Evolutionary conservation across 2,888 invertebrate species (phyloP).

Genomic region (Philaethria dido): DNA sequence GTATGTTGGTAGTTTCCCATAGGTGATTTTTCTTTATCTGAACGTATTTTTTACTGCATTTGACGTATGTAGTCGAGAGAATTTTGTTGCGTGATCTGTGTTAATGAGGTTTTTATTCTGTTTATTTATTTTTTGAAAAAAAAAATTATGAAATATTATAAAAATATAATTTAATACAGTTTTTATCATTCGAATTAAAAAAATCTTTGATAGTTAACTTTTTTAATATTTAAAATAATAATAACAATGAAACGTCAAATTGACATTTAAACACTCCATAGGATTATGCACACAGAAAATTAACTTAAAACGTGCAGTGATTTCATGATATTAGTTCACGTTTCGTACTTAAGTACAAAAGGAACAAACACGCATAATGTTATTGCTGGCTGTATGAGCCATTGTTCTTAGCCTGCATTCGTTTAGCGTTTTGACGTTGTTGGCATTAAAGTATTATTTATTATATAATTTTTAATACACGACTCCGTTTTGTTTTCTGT

Average conservation of each 20-base stretch:
- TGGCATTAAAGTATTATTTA: slow-evolving; percentile 26
- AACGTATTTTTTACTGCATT: too few relatives aligned
- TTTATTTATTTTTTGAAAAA: too few relatives aligned
- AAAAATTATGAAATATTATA: too few relatives aligned
- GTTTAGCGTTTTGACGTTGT: slow-evolving; percentile 35
- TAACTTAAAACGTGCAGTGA: slow-evolving; percentile 30
- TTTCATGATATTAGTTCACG: slow-evolving; percentile 42
- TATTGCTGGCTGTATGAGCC: slow-evolving; percentile 45
- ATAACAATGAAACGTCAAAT: too few relatives aligned
- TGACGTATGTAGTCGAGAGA: too few relatives aligned
- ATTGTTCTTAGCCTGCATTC: slow-evolving; percentile 45
- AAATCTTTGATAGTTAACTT: too few relatives aligned
- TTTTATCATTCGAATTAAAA: too few relatives aligned
- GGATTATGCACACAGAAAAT: slow-evolving; percentile 2
- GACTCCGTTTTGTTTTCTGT: too few relatives aligned
- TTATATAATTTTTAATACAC: background rate
- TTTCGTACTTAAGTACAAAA: slow-evolving; percentile 43
- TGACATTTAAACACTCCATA: background rate
- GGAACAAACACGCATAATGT: slow-evolving; percentile 51
- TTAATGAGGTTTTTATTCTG: too few relatives aligned
- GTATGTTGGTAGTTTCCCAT: background rate
- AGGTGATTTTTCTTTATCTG: background rate
- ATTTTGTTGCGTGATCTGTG: too few relatives aligned
- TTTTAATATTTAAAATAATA: too few relatives aligned
- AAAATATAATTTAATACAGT: too few relatives aligned